Evolutionary conservation across 1,140 invertebrate genomes (phyloP), one percentile per base, ranked within the genome.

Genomic region (Phenacoccus solenopsis): DNA sequence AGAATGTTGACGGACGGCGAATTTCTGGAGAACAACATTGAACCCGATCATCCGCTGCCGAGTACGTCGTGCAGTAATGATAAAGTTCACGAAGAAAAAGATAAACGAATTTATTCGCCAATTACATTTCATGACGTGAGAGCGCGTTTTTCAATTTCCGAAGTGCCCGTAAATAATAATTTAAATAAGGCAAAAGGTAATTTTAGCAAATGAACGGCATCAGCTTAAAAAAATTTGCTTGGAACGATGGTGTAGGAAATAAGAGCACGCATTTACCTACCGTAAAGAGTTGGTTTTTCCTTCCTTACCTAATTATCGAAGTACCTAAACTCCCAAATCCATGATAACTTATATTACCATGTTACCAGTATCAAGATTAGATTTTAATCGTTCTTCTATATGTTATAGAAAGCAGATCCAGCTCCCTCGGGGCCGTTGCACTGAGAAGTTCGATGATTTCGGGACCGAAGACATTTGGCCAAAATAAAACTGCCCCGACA

Each of bases 111-210:
- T 68, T 93, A 93, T 78, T 91, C 90, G 0, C 90, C 90, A 0
- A 88, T 93, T 30, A 91, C 89, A 0, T 90, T 91, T 73, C 87
- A 91, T 74, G 90, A 92, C 75, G 88, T 92, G 0, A 59, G 69
- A 70, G 88, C 88, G 0, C 78, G 87, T 5, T 78, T 87, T 25
- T 90, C 89, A 70, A 85, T 88, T 32, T 86, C 84, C 0, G 89
- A 86, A 77, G 90, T 88, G 0, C 89, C 89, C 0, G 70, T 75
- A 1, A 72, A 64, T 27, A 64, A 64, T 64, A 64, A 27, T 64
- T 27, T 25, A 25, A 64, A 64, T 64, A 64, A 64, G 25, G 20
- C 25, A 64, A 64, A 64, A 64, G 59, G 59, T 64, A 64, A 64
- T 24, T 64, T 10, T 10, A 10, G 59, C 25, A 25, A 27, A 24